Evolutionary conservation across 2,888 invertebrate genomes (phyloP).

Genomic region (Lasioglossum oenotherae): DNA sequence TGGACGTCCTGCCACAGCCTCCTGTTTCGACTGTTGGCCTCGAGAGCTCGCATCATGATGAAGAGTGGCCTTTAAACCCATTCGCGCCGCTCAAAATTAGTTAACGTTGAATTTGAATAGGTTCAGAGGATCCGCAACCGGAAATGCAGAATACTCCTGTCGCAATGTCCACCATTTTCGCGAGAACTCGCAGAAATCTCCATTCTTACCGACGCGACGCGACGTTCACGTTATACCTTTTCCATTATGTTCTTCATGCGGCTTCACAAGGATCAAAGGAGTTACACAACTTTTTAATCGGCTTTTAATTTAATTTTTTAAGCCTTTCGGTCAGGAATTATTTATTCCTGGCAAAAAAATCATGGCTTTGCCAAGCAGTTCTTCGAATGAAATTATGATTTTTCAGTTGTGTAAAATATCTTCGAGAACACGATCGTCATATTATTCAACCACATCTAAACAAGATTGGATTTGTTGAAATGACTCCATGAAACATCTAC

Average conservation of each 20-base stretch:
- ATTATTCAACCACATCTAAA: no score
- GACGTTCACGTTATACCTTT: background rate
- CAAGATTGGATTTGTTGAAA: no score
- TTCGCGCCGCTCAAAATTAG: slow-evolving; percentile 21
- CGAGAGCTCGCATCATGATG: slow-evolving; percentile 22
- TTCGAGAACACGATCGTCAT: no score
- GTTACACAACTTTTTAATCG: background rate
- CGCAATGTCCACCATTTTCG: background rate
- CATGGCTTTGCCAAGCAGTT: no score
- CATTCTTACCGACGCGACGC: background rate
- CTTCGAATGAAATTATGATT: no score
- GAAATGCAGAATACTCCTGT: background rate
- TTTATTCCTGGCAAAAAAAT: no score
- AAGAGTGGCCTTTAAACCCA: slow-evolving; percentile 18
- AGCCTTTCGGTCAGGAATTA: no score
- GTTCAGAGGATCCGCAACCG: background rate
- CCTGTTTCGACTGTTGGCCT: slow-evolving; percentile 27
- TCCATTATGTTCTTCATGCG: background rate
- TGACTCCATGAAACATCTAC: no score
- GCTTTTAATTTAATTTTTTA: background rate
- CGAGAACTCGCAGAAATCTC: background rate
- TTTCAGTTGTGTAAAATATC: no score
- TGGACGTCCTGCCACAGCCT: slow-evolving; percentile 36
- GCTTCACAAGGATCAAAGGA: background rate
- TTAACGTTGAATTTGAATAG: slow-evolving; percentile 16